Evolutionary conservation across 2,113 vertebrate genomes (phyloP).

Genomic region (Gnathonemus longibarbis): DNA sequence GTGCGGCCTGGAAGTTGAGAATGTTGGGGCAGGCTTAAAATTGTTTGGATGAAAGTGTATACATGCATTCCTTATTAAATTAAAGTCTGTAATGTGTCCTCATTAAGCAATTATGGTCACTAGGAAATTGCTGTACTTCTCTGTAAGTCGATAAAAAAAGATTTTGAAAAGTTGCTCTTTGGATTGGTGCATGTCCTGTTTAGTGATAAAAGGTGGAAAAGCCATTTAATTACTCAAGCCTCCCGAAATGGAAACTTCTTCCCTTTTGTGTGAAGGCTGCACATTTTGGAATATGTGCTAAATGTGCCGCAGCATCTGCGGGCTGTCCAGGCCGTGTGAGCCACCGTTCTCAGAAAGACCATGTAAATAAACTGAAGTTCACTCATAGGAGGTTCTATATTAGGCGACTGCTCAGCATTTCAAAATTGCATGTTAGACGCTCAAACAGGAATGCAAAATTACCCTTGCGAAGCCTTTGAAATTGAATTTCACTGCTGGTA

Average conservation of each 20-base stretch:
- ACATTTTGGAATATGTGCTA: not conserved
- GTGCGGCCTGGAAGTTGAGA: constrained; percentile 30
- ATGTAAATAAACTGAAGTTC: constrained; percentile 38
- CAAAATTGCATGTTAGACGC: constrained; percentile 44
- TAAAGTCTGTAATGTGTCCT: constrained; percentile 50
- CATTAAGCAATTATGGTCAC: constrained; percentile 56
- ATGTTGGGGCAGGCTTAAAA: constrained; percentile 40
- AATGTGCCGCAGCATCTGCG: constrained; percentile 20
- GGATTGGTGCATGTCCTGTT: constrained; percentile 39
- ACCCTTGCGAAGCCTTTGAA: constrained; percentile 43
- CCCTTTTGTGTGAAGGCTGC: not conserved
- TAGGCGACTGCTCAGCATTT: constrained; percentile 38
- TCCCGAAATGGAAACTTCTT: not conserved
- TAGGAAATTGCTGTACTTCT: constrained; percentile 46
- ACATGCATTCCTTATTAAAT: constrained; percentile 49
- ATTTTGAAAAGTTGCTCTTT: constrained; percentile 46
- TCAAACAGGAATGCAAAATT: constrained; percentile 45
- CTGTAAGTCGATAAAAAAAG: constrained; percentile 51
- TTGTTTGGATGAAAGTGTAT: constrained; percentile 53
- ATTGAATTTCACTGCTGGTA: constrained; percentile 50
- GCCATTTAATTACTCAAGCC: not conserved
- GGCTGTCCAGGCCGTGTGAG: constrained; percentile 24
- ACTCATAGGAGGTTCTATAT: constrained; percentile 39
- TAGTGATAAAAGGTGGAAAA: constrained; percentile 37
- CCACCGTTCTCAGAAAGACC: constrained; percentile 40